These are phyloP conservation scores for Odontamblyopus rebecca DNA, from an alignment of 2,797 vertebrate genomes.

Conservation along the genomic window DNA sequence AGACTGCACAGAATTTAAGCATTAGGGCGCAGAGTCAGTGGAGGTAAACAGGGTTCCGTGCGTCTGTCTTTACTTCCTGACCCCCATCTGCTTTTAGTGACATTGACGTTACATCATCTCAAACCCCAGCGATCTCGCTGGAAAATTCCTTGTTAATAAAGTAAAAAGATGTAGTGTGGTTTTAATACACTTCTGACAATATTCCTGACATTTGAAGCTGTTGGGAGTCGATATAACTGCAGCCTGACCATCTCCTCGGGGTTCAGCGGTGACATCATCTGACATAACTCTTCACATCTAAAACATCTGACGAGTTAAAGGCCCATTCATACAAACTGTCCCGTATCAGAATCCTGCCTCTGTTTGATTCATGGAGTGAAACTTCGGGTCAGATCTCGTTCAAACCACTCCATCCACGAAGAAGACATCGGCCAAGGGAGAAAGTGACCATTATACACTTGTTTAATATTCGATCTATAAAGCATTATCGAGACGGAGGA, in stretches of 20 bases:
- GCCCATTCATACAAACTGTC: not conserved
- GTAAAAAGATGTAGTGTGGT: not conserved
- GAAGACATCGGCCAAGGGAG: constrained; percentile 45
- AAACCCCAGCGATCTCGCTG: too few relatives aligned
- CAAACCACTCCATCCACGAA: constrained; percentile 39
- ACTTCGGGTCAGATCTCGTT: constrained; percentile 28
- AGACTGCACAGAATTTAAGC: too few relatives aligned
- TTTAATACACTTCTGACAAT: not conserved
- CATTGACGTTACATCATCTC: too few relatives aligned
- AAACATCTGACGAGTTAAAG: not conserved
- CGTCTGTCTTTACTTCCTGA: too few relatives aligned
- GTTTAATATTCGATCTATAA: constrained; percentile 64
- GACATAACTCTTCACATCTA: not conserved
- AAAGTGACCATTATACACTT: constrained; percentile 48
- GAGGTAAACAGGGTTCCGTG: too few relatives aligned
- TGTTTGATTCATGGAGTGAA: constrained; percentile 8
- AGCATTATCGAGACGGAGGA: constrained; percentile 60
- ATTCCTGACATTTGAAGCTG: not conserved
- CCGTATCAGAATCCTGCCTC: constrained; percentile 2
- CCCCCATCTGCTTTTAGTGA: too few relatives aligned
- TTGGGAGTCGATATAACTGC: not conserved
- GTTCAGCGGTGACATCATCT: constrained; percentile 3
- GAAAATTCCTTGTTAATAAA: not conserved
- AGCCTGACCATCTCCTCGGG: not conserved
- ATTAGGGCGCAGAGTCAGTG: too few relatives aligned